Conservation (phyloP, 2,888 invertebrate species). For the Boloria selene region DNA sequence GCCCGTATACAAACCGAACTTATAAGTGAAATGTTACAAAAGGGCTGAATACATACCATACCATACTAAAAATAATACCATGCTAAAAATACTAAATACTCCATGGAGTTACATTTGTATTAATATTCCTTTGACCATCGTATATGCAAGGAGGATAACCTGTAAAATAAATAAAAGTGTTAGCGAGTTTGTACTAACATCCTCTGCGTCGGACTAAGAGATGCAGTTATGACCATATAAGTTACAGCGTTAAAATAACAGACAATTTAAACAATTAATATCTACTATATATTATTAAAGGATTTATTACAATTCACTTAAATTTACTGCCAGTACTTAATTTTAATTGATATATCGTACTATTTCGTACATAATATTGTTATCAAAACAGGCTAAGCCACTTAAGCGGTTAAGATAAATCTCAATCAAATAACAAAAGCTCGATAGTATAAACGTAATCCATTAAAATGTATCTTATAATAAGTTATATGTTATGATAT, state of each 20-base stretch:
- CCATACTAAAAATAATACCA: too few species aligned
- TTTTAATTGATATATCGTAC: conserved; percentile 12
- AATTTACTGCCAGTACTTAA: background rate
- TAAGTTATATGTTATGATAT: conserved; percentile 24
- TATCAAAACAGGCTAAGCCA: conserved; percentile 12
- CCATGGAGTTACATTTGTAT: too few species aligned
- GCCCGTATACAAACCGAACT: too few species aligned
- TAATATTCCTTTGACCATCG: background rate
- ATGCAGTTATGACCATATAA: conserved; percentile 6
- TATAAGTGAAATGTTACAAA: too few species aligned
- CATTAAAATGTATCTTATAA: conserved; percentile 2
- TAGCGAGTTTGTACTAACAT: conserved; percentile 13
- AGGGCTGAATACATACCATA: too few species aligned
- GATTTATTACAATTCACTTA: conserved; percentile 8
- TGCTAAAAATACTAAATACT: too few species aligned
- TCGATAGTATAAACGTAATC: background rate
- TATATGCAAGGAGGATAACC: background rate
- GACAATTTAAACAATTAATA: conserved; percentile 1
- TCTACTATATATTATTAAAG: background rate
- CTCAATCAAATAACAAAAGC: background rate
- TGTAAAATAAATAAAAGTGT: conserved; percentile 5
- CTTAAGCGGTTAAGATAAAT: background rate
- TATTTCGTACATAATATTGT: background rate
- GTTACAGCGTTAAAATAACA: conserved; percentile 5
- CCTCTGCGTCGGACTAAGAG: conserved; percentile 6